These are phyloP conservation scores for Ibycter americanus DNA, from an alignment of 2,797 vertebrate species.

Conservation along the genomic window DNA sequence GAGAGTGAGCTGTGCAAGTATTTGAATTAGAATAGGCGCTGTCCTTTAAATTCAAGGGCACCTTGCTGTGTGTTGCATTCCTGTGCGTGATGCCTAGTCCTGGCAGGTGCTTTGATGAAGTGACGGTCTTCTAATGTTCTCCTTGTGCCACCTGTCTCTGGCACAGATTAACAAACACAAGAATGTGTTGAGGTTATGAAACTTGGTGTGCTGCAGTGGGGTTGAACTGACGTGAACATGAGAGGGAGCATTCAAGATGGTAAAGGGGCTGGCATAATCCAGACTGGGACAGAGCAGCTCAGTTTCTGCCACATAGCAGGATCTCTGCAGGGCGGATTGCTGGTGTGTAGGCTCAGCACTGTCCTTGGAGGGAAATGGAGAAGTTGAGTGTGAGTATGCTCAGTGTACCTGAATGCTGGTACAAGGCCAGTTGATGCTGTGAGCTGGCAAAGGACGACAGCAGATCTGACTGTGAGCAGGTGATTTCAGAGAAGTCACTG, in stretches of 20 bases:
- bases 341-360: not conserved
- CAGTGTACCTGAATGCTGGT: not conserved
- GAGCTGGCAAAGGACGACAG: not conserved
- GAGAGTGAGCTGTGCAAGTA: not conserved
- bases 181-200: not conserved
- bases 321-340: not conserved
- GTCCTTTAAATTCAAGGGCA: not conserved
- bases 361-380: not conserved
- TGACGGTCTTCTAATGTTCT: not conserved
- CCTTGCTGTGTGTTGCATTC: not conserved
- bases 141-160: not conserved
- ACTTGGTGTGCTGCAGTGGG: not conserved
- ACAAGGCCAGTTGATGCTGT: not conserved
- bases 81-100: not conserved
- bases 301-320: not conserved
- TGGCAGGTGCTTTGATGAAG: not conserved
- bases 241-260: not conserved
- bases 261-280: not conserved
- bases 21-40: not conserved
- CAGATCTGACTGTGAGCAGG: not conserved
- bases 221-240: rapidly evolving
- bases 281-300: rapidly evolving
- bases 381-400: not conserved
- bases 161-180: not conserved
- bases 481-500: not conserved